Evolutionary conservation across 2,113 vertebrate genomes (phyloP).

Genomic region (Edolisoma coerulescens): DNA sequence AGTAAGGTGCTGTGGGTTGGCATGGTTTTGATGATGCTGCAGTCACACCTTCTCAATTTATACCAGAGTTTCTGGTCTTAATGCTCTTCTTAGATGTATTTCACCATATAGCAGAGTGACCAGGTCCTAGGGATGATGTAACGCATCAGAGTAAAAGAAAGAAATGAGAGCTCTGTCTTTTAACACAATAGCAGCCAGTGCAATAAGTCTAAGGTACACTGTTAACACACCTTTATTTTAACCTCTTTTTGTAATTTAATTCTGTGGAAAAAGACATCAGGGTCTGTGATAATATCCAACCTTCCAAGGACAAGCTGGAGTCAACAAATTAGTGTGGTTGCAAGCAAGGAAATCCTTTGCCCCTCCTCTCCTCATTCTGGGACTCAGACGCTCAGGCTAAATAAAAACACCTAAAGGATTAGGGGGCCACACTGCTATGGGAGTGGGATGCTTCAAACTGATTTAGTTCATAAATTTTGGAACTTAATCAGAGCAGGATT

Average conservation of each 20-base stretch:
- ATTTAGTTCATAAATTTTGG: too few relatives aligned
- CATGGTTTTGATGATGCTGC: not conserved
- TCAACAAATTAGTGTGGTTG: not conserved
- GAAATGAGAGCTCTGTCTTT: not conserved
- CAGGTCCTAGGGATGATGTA: not conserved
- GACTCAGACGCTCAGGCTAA: not conserved
- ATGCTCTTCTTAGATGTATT: not conserved
- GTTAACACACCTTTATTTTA: not conserved
- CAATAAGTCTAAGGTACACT: not conserved
- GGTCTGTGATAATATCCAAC: not conserved
- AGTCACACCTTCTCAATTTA: not conserved
- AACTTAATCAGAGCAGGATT: not conserved
- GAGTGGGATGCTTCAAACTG: too few relatives aligned
- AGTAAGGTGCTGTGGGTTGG: not conserved
- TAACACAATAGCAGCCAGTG: not conserved
- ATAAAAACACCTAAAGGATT: not conserved
- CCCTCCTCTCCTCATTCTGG: not conserved
- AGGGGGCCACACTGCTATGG: accelerated
- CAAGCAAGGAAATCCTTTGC: not conserved
- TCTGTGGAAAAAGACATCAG: not conserved
- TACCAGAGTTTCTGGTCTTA: not conserved
- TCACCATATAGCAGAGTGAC: not conserved
- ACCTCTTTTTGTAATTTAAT: not conserved
- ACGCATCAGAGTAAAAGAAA: not conserved
- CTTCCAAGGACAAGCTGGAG: not conserved